These are phyloP conservation scores for Dicroscelio sp. DNA, from an alignment of 2,888 invertebrate genomes.

Conservation along the genomic window DNA sequence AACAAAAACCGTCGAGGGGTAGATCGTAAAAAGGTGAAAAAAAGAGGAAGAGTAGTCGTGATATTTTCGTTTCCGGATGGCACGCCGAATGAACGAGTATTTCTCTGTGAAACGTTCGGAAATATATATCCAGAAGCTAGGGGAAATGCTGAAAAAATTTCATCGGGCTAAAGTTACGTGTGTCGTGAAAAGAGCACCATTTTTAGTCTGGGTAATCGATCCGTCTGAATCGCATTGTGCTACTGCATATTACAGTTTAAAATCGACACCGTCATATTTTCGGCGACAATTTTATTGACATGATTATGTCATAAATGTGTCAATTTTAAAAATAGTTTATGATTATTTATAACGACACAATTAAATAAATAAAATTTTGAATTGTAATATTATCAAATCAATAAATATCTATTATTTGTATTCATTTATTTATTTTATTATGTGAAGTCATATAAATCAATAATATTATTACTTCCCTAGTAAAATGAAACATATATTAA, in stretches of 20 bases:
- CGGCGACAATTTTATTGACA: conserved; percentile 51
- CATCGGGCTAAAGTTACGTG: conserved; percentile 78
- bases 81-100: conserved; percentile 74
- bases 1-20: conserved; percentile 89
- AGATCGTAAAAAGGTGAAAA: conserved; percentile 85
- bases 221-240: conserved; percentile 72
- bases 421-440: too few relatives aligned
- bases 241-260: conserved; percentile 65
- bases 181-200: conserved; percentile 76
- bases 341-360: too few relatives aligned
- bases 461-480: too few relatives aligned
- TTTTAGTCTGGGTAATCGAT: conserved; percentile 74
- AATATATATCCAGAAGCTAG: conserved; percentile 63
- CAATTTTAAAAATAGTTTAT: conserved; percentile 21
- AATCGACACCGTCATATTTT: conserved; percentile 63
- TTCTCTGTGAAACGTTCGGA: conserved; percentile 74
- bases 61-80: conserved; percentile 89
- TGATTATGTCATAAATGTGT: conserved; percentile 60
- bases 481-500: too few relatives aligned
- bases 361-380: too few relatives aligned
- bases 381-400: too few relatives aligned
- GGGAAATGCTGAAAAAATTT: conserved; percentile 73
- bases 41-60: conserved; percentile 84
- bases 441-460: too few relatives aligned
- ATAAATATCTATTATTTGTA: too few relatives aligned